Evolutionary conservation across 2,797 vertebrate species (phyloP).

Genomic region (Cyclura pinguis): DNA sequence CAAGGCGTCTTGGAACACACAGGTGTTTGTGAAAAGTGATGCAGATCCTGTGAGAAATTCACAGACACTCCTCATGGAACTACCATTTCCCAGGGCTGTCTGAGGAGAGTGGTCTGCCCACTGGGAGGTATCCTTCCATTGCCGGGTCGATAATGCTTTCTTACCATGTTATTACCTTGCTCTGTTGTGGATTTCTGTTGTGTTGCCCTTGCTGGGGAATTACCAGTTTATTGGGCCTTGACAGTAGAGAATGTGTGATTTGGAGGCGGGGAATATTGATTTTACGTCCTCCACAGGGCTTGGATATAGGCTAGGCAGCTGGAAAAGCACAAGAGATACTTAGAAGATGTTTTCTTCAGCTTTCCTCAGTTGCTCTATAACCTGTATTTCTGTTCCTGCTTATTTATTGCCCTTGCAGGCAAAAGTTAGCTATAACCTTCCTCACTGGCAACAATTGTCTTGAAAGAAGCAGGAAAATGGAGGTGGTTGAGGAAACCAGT

Average conservation of each 20-base stretch:
- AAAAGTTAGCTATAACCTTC: background rate
- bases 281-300: background rate
- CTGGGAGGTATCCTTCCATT: background rate
- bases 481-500: constrained; percentile 23
- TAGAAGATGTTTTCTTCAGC: constrained; percentile 5
- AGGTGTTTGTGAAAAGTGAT: background rate
- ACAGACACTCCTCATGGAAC: background rate
- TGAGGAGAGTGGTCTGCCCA: background rate
- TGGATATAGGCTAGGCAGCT: background rate
- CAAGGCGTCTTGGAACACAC: background rate
- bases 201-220: background rate
- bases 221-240: background rate
- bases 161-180: background rate
- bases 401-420: constrained; percentile 12
- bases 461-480: background rate
- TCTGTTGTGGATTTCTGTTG: background rate
- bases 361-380: constrained; percentile 6
- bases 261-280: background rate
- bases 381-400: constrained; percentile 32
- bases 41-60: constrained; percentile 1
- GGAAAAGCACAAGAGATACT: background rate
- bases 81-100: background rate
- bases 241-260: background rate
- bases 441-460: background rate
- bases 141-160: background rate